Base-by-base conservation (phyloP, 2,888 invertebrate genomes). In the Amblyteles armatorius region DNA sequence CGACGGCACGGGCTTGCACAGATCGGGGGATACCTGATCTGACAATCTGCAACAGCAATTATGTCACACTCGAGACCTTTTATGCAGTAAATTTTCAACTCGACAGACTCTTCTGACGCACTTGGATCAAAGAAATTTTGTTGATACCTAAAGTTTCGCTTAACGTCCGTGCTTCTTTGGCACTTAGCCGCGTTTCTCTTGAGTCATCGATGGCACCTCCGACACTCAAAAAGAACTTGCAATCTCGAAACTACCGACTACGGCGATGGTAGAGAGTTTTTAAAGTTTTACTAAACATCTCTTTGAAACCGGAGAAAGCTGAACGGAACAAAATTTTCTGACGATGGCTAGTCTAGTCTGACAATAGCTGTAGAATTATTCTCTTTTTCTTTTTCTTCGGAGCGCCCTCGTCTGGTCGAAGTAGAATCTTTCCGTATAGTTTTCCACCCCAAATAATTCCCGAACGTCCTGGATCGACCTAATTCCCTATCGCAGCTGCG, bases 41-140 rank as follows among this genome's bases (percentile, higher is more conserved):
- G 69, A 87, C 68, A 77, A 88, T 83, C 87, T 87, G 83, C 84
- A 83, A 85, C 79, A 73, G 86, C 88, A 90, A 90, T 92, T 91
- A 91, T 89, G 88, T 90, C 89, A 88, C 88, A 88, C 88, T 86
- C 84, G 86, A 81, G 6, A 84, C 83, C 57, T 63, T 48, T 74
- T 63, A 29, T 48, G 81, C 83, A 88, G 83, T 89, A 85, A 85
- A 85, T 88, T 88, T 89, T 89, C 88, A 88, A 89, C 89, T 89
- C 89, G 83, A 36, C 36, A 36, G 50, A 11, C 67, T 22, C 52
- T 19, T 55, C 29, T 26, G 26, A 19, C 65, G n/a, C 76, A 60
- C 50, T 16, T 48, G 19, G 63, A 50, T 29, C 26, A 50, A 29
- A 65, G 68, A 33, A 52, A 44, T 22, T 44, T 22, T 26, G n/a